phyloP scores from a whole-genome alignment of 2,113 vertebrate species.

The Salvelinus namaycush region DNA sequence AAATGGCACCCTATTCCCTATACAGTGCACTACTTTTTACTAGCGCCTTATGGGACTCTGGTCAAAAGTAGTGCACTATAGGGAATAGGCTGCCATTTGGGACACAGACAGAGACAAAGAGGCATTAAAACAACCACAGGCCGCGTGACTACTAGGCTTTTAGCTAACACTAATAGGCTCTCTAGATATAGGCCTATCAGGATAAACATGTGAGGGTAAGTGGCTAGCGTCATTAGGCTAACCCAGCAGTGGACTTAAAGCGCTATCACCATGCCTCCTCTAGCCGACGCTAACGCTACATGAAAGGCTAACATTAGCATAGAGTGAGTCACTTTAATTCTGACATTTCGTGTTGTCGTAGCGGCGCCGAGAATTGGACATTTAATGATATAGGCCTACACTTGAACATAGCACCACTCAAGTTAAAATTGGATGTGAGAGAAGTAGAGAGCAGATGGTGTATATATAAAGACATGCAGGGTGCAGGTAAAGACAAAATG shows the following conservation, averaged over 20 bases:
- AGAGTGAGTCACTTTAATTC: neutral
- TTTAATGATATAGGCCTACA: neutral
- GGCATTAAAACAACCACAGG: neutral
- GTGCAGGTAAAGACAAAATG: neutral
- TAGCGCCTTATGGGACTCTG: too few relatives aligned
- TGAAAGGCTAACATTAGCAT: slow-evolving; percentile 7
- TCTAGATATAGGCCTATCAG: neutral
- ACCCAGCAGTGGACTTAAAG: neutral
- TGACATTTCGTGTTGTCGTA: neutral
- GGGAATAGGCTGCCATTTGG: neutral
- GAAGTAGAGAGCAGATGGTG: neutral
- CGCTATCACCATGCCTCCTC: neutral
- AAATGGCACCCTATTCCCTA: neutral
- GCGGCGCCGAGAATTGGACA: neutral
- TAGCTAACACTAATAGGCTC: neutral
- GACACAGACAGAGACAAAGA: neutral
- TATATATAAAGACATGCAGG: neutral
- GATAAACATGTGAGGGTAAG: neutral
- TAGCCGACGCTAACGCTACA: neutral
- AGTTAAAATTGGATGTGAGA: neutral
- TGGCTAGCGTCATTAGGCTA: neutral
- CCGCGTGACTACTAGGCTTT: neutral
- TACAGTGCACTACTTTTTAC: too few relatives aligned
- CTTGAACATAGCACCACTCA: neutral
- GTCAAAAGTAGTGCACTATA: neutral